Evolutionary conservation across 2,113 vertebrate genomes (phyloP).

Genomic region (Dryoscopus gambensis): DNA sequence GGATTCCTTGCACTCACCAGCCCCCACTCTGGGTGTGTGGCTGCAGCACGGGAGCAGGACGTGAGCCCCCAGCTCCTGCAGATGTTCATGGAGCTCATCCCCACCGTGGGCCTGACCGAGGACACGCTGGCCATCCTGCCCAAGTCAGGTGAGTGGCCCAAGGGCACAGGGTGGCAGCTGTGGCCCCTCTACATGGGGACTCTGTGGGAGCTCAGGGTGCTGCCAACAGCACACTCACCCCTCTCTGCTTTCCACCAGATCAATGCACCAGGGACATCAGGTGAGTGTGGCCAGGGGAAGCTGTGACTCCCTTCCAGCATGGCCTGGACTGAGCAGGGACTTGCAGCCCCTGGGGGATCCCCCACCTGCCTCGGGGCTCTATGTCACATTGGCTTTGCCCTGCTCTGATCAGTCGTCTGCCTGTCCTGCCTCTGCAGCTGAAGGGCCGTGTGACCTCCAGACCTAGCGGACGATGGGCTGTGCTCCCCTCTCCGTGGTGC

Average conservation of each 20-base stretch:
- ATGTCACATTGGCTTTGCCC: background rate
- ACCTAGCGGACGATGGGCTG: background rate
- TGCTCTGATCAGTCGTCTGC: fast-evolving
- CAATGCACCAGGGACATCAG: background rate
- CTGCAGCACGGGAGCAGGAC: background rate
- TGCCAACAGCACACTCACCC: background rate
- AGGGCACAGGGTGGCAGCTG: fast-evolving
- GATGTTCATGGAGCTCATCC: background rate
- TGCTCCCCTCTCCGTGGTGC: fast-evolving
- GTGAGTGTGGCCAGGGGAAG: background rate
- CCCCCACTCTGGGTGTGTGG: background rate
- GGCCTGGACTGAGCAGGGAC: background rate
- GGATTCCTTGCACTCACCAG: background rate
- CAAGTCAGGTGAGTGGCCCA: background rate
- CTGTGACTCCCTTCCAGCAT: background rate
- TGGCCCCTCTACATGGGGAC: fast-evolving
- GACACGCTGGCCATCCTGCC: background rate
- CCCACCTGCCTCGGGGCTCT: fast-evolving
- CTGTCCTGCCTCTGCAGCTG: background rate
- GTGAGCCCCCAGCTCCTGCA: background rate
- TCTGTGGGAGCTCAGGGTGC: fast-evolving
- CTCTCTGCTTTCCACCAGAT: background rate
- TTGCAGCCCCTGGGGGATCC: fast-evolving
- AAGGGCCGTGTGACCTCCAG: background rate
- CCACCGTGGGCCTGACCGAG: background rate